A percentile compares a stretch with the other conserved stretches of the same genome.
phyloP scores from a whole-genome alignment of 2,888 invertebrate species.

The Dolichopus griseipennis region DNA sequence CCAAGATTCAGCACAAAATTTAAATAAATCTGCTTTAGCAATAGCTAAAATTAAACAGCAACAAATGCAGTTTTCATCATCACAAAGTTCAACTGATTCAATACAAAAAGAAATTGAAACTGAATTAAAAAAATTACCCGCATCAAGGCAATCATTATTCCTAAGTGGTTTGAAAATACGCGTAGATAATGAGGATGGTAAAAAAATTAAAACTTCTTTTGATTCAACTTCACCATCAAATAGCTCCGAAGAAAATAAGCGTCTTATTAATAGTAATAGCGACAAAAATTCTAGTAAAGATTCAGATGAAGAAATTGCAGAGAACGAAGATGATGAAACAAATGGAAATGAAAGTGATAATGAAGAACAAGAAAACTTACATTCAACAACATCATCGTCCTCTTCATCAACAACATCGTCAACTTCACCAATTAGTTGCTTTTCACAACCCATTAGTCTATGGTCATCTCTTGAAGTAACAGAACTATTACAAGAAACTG shows the following conservation, averaged over 20 bases:
- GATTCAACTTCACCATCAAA: slow-evolving; percentile 20
- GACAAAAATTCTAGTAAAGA: neutral
- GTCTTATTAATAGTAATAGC: neutral
- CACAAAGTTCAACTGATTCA: neutral
- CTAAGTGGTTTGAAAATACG: slow-evolving; percentile 15
- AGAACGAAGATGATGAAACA: neutral
- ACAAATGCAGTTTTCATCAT: neutral
- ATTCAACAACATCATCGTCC: neutral
- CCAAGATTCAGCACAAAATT: slow-evolving; percentile 13
- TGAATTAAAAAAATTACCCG: neutral
- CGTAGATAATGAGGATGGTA: slow-evolving; percentile 25
- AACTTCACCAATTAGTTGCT: neutral
- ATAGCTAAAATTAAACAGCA: neutral
- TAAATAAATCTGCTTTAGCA: slow-evolving; percentile 14
- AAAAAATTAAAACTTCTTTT: slow-evolving; percentile 24
- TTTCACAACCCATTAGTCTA: slow-evolving; percentile 4
- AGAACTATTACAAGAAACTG: neutral
- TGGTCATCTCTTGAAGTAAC: slow-evolving; percentile 19
- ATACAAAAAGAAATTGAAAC: neutral
- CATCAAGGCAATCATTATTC: neutral
- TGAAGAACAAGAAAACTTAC: neutral
- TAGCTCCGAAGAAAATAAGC: neutral
- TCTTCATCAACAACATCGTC: neutral
- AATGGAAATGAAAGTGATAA: neutral
- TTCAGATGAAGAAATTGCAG: no score